A percentile compares a stretch with the other conserved stretches of the same genome.
Conservation (phyloP, 2,888 invertebrate species). For the Strigamia crassipes region DNA sequence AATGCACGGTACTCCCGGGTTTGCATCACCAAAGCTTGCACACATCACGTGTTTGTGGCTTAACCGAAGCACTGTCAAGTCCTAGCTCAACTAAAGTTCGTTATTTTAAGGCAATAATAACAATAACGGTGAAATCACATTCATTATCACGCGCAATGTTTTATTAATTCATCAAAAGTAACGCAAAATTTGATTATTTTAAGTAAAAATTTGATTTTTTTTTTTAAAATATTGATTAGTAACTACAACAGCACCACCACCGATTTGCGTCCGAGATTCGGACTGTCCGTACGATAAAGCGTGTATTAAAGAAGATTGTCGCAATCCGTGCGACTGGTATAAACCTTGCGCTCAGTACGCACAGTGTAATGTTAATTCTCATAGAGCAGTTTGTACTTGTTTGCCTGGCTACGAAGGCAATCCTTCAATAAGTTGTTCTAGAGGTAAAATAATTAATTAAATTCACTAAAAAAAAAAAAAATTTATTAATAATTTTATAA, state of each 20-base stretch:
- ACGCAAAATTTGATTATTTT: not conserved
- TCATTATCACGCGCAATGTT: not conserved
- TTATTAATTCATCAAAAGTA: not conserved
- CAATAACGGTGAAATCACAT: not conserved
- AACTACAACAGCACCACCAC: conserved; percentile 1
- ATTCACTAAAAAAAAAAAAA: not conserved
- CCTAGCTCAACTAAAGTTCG: not conserved
- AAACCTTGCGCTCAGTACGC: conserved; percentile 82
- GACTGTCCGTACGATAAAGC: conserved; percentile 47
- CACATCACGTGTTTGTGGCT: too few species aligned
- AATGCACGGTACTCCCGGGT: conserved; percentile 47
- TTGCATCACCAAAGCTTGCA: too few species aligned
- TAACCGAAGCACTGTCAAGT: not conserved
- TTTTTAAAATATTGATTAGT: conserved; percentile 1
- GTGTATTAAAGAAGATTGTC: conserved; percentile 81
- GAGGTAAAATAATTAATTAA: conserved; percentile 6
- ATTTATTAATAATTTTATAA: not conserved
- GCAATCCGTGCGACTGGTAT: conserved; percentile 75
- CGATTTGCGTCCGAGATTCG: conserved; percentile 45
- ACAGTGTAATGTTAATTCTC: conserved; percentile 74
- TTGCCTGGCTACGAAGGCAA: conserved; percentile 85
- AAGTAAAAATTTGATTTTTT: not conserved
- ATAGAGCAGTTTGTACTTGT: conserved; percentile 82
- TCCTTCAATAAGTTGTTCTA: conserved; percentile 72
- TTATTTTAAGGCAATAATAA: not conserved